These are phyloP conservation scores for Synanceia verrucosa DNA, from an alignment of 2,797 vertebrate genomes.

Conservation along the genomic window DNA sequence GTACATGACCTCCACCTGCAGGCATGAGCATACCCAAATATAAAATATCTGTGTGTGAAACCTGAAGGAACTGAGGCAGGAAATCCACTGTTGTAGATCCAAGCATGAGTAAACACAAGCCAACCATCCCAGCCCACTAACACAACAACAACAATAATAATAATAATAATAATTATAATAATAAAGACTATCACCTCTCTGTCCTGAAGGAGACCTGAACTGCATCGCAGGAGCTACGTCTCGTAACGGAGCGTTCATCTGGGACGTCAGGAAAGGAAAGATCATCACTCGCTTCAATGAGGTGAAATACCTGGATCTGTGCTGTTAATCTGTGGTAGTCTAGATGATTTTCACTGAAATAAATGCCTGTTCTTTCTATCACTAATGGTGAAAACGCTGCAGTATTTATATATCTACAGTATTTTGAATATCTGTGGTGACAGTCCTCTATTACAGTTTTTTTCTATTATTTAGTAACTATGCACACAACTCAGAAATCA, in stretches of 20 bases:
- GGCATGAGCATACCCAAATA: too few species aligned
- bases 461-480: not conserved
- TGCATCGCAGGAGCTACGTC: constrained; percentile 96
- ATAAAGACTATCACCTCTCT: too few species aligned
- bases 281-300: constrained; percentile 95
- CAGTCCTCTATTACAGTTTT: not conserved
- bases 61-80: not conserved
- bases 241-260: constrained; percentile 95
- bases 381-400: not conserved
- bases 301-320: too few species aligned
- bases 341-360: not conserved
- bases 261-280: constrained; percentile 95
- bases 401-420: not conserved
- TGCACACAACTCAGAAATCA: not conserved
- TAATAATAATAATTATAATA: too few species aligned
- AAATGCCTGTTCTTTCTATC: not conserved
- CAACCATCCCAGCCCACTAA: not conserved
- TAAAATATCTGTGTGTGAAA: too few species aligned
- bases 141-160: too few species aligned
- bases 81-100: not conserved
- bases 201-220: constrained; percentile 89
- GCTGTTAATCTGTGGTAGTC: too few species aligned
- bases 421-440: not conserved
- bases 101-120: not conserved
- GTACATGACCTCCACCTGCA: constrained; percentile 78